Percentiles rank a stretch among this genome's conserved stretches.
Conservation (phyloP, 2,888 invertebrate genomes). For the Bedellia somnulentella region DNA sequence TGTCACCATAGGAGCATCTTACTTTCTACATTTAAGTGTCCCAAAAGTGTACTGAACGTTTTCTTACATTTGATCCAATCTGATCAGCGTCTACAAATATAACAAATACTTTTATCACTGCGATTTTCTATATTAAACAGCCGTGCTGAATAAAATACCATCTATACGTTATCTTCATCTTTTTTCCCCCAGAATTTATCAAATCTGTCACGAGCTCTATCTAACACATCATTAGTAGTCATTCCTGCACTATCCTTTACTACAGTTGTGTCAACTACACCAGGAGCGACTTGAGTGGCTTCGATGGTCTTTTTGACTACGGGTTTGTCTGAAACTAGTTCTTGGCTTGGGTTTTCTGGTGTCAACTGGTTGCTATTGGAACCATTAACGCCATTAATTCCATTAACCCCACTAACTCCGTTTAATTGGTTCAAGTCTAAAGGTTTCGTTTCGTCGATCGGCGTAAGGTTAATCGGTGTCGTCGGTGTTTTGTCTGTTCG, state of each 20-base stretch:
- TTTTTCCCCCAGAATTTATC: constrained; percentile 83
- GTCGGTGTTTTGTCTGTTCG: constrained; percentile 54
- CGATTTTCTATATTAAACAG: too few species aligned
- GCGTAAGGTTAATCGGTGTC: constrained; percentile 48
- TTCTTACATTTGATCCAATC: too few species aligned
- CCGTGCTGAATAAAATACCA: too few species aligned
- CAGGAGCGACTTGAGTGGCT: constrained; percentile 55
- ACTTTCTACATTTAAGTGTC: too few species aligned
- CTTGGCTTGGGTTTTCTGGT: constrained; percentile 40
- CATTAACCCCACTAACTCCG: constrained; percentile 18
- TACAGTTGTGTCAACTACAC: constrained; percentile 57
- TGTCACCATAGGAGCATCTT: too few species aligned
- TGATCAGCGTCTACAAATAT: too few species aligned
- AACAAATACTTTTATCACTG: too few species aligned
- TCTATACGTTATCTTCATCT: constrained; percentile 62
- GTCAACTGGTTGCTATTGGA: constrained; percentile 39
- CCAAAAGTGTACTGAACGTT: too few species aligned
- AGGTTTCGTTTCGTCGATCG: constrained; percentile 52
- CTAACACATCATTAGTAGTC: constrained; percentile 73
- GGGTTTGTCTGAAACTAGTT: constrained; percentile 34
- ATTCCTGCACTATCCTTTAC: constrained; percentile 52
- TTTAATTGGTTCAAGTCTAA: constrained; percentile 25
- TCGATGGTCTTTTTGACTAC: constrained; percentile 48
- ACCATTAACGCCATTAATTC: constrained; percentile 19
- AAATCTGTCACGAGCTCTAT: constrained; percentile 79